These are phyloP conservation scores for Crocodylus rhombifer DNA, from an alignment of 2,797 vertebrate genomes.

Conservation along the genomic window DNA sequence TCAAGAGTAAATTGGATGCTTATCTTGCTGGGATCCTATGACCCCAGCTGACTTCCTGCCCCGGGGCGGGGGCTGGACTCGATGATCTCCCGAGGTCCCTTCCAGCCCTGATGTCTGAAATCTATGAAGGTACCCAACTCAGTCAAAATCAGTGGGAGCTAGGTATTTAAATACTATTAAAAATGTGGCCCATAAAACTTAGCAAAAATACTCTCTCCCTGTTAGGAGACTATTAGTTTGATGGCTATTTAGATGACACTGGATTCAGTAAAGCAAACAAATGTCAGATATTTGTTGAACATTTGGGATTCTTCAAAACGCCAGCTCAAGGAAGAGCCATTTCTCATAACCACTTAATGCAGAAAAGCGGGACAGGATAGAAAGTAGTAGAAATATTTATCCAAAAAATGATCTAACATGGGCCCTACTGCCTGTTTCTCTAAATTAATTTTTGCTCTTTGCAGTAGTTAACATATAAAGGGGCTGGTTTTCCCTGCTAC, in stretches of 20 bases:
- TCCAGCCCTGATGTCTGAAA: no score
- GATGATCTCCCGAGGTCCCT: no score
- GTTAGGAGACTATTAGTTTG: accelerated
- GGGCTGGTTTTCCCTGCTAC: not conserved
- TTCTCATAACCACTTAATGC: no score
- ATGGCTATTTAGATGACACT: not conserved
- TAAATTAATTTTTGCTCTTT: not conserved
- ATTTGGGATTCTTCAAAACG: not conserved
- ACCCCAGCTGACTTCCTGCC: no score
- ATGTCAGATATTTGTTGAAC: accelerated
- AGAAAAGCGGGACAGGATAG: no score
- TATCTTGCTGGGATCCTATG: no score
- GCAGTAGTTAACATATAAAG: not conserved
- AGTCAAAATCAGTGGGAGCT: not conserved
- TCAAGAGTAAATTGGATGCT: no score
- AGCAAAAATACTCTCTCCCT: not conserved
- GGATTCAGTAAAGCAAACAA: not conserved
- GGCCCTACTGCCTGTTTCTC: accelerated
- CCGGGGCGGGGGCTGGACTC: no score
- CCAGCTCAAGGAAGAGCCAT: no score
- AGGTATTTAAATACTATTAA: accelerated
- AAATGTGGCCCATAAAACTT: not conserved
- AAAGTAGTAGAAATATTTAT: no score
- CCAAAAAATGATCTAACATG: no score
- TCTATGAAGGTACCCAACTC: no score